phyloP scores from a whole-genome alignment of 2,888 invertebrate species.

The Limenitis camilla region DNA sequence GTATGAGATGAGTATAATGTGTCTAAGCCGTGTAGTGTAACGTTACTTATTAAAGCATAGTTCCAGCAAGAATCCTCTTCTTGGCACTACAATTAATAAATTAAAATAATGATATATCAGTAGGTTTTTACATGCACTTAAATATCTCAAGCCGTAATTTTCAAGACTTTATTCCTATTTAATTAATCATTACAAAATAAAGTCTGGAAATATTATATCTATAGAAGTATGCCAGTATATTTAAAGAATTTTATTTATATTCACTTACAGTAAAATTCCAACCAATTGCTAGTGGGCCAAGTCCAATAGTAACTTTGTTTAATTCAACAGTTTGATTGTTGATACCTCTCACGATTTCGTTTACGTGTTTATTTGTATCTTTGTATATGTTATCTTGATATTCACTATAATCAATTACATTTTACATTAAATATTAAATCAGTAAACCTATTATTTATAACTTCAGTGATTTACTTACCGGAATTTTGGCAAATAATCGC shows the following conservation, averaged over 20 bases:
- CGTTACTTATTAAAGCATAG: conserved; percentile 12
- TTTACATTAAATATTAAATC: not conserved
- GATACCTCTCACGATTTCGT: conserved; percentile 27
- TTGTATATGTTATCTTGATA: conserved; percentile 36
- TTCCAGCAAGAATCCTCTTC: not conserved
- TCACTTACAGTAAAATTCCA: conserved; percentile 30
- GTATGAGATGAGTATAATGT: conserved; percentile 41
- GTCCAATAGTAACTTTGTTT: conserved; percentile 27
- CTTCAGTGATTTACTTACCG: conserved; percentile 31
- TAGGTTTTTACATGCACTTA: not conserved
- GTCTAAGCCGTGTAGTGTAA: conserved; percentile 45
- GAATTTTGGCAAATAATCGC: conserved; percentile 25
- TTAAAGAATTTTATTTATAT: too few species aligned
- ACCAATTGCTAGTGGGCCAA: conserved; percentile 29
- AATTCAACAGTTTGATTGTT: conserved; percentile 31
- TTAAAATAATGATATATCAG: not conserved
- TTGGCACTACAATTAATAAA: conserved; percentile 4
- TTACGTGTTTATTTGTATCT: conserved; percentile 25
- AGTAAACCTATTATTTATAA: not conserved
- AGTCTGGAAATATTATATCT: too few species aligned
- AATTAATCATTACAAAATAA: too few species aligned
- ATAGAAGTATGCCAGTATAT: too few species aligned
- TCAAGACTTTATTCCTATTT: too few species aligned
- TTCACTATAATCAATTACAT: conserved; percentile 25
- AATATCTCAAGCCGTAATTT: too few species aligned